phyloP scores from a whole-genome alignment of 2,113 vertebrate species.

The Opisthocomus hoazin region DNA sequence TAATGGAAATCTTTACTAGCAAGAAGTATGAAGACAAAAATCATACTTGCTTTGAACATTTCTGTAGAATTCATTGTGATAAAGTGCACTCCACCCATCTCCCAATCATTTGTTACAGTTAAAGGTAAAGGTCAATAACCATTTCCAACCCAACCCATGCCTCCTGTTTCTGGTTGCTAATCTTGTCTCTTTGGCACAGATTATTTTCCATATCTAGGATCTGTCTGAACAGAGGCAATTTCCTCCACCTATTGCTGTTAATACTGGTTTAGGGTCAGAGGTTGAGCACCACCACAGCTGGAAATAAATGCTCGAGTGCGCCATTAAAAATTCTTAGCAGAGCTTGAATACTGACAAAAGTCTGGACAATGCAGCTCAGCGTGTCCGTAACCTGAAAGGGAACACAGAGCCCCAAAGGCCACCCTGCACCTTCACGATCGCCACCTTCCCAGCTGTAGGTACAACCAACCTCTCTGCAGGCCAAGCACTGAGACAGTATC shows the following conservation, averaged over 20 bases:
- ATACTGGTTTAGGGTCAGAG: not conserved
- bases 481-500: not conserved
- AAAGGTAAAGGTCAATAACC: not conserved
- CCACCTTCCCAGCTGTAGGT: not conserved
- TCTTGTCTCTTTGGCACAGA: not conserved
- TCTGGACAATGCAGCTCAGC: not conserved
- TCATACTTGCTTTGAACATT: not conserved
- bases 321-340: not conserved
- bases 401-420: not conserved
- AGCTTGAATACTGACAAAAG: not conserved
- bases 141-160: not conserved
- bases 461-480: not conserved
- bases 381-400: not conserved
- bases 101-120: not conserved
- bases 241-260: not conserved
- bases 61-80: not conserved
- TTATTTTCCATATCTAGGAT: not conserved
- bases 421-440: accelerated
- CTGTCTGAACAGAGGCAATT: not conserved
- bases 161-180: conserved; percentile 5
- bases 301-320: not conserved
- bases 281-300: not conserved
- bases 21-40: not conserved
- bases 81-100: not conserved
- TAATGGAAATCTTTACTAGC: not conserved